A percentile compares a stretch with the other conserved stretches of the same genome.
Evolutionary conservation across 2,797 vertebrate species (phyloP).

Genomic region (Danio aesculapii): DNA sequence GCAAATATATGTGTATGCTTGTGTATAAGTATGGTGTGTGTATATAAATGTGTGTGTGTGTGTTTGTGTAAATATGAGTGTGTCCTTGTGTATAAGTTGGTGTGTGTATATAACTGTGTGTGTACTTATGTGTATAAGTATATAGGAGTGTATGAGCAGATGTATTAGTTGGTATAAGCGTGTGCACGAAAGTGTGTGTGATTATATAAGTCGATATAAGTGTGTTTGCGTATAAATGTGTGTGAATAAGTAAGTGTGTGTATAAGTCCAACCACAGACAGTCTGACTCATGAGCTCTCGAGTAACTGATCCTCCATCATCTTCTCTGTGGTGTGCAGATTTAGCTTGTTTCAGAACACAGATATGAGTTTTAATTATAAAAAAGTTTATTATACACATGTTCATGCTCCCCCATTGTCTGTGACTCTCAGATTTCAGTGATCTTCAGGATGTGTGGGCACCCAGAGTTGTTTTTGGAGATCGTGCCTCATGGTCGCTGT

Average conservation of each 20-base stretch:
- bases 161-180: too few relatives aligned
- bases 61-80: too few relatives aligned
- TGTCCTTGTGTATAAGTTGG: too few relatives aligned
- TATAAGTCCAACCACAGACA: background rate
- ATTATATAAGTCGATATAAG: too few relatives aligned
- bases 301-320: background rate
- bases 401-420: constrained; percentile 1
- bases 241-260: background rate
- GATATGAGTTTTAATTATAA: background rate
- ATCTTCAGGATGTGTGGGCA: constrained; percentile 10
- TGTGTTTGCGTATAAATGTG: background rate
- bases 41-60: too few relatives aligned
- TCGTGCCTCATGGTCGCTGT: background rate
- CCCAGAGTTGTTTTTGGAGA: background rate
- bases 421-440: background rate
- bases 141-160: too few relatives aligned
- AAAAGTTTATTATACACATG: background rate
- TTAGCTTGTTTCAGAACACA: background rate
- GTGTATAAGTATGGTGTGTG: too few relatives aligned
- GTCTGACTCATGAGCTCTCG: too few relatives aligned
- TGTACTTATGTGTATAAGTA: too few relatives aligned
- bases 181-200: too few relatives aligned
- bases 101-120: too few relatives aligned
- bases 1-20: too few relatives aligned
- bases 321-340: background rate